Evolutionary conservation across 2,113 vertebrate genomes (phyloP).

Genomic region (Xenotilapia caudafasciata): DNA sequence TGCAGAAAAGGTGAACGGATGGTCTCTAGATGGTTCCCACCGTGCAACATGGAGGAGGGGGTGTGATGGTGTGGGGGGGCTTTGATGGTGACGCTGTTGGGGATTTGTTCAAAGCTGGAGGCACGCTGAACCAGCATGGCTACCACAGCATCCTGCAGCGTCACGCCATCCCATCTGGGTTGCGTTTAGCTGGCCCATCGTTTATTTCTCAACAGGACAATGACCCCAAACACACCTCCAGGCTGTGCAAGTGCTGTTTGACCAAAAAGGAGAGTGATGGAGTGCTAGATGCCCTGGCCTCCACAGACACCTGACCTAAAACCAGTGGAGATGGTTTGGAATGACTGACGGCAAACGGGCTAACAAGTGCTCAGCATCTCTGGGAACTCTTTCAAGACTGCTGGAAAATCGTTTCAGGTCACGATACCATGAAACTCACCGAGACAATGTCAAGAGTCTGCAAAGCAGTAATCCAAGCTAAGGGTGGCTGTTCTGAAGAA

Average conservation of each 20-base stretch:
- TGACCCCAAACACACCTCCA: background rate
- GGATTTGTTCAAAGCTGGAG: background rate
- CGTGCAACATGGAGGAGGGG: background rate
- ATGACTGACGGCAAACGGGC: background rate
- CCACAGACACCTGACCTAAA: background rate
- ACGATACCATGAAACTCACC: background rate
- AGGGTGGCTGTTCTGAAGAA: background rate
- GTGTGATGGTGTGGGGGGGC: background rate
- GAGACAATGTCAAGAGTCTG: background rate
- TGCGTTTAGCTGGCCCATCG: accelerated
- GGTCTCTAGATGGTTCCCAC: background rate
- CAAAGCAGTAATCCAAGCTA: background rate
- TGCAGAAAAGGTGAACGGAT: background rate
- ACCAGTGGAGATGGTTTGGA: background rate
- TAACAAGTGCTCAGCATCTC: background rate
- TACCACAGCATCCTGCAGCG: background rate
- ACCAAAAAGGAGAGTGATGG: background rate
- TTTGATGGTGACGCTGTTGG: background rate
- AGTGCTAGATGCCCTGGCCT: background rate
- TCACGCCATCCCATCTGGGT: accelerated
- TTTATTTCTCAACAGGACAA: background rate
- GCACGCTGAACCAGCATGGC: background rate
- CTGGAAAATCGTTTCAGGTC: background rate
- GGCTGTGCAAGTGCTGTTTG: accelerated
- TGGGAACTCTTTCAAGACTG: background rate